Base-by-base conservation (phyloP, 2,888 invertebrate species). In the Tetropium fuscum region DNA sequence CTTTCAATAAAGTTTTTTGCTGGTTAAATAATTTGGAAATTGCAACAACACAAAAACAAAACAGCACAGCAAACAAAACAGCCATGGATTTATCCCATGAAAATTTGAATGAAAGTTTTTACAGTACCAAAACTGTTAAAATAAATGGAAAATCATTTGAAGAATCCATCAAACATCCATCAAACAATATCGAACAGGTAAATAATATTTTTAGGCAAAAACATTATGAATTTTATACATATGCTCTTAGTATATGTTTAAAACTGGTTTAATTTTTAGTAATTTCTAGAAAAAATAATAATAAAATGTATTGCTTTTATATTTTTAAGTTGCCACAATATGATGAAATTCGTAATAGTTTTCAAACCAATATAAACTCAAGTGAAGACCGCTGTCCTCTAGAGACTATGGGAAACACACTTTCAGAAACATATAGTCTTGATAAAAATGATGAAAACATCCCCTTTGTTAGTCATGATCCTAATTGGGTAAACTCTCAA, bases 111-210 rank as follows among this genome's bases (percentile, higher is more conserved):
- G 30, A 30, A 30, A 30, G 10, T 45, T 11, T 45, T 45, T 6
- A 11, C 11, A 27, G 27, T 30, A n/a, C 27, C n/a, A 10, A 13
- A 25, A 45, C 27, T 27, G 15, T 13, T 15, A 27, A 45, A 5
- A 7, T 45, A 27, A 45, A 45, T 27, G 16, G 44, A 7, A 45
- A 45, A 27, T 27, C 27, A 45, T n/a, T 27, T 45, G 44, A 25
- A 25, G 6, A 45, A 10, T 45, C n/a, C 8, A n/a, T n/a, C n/a
- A n/a, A n/a, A n/a, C n/a, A n/a, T n/a, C 22, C 11, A 45, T 15
- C 44, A 45, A 27, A 45, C 11, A 27, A 45, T 45, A 22, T 20
- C 20, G 27, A 45, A 27, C 44, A 45, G 44, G 44, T 45, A 45
- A 45, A 45, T 30, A 25, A 15, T 44, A 30, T 4, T 43, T 30